phyloP scores from a whole-genome alignment of 2,888 invertebrate genomes.

The Lochmaea capreae region DNA sequence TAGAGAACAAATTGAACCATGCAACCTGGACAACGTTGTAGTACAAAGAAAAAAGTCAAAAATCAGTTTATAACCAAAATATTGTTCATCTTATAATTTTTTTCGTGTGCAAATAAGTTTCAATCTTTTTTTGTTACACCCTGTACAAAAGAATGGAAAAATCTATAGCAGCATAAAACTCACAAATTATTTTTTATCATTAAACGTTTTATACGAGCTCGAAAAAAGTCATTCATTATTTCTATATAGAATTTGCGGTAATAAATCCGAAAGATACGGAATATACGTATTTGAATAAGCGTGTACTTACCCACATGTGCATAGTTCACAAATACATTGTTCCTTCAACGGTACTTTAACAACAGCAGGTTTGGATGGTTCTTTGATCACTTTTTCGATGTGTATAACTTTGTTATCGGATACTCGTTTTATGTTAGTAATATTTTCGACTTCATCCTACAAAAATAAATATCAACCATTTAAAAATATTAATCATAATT shows the following conservation, averaged over 20 bases:
- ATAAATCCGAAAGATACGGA: not conserved
- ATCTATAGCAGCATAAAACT: too few species aligned
- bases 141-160: too few species aligned
- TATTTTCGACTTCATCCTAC: slow-evolving; percentile 64
- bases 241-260: not conserved
- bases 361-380: slow-evolving; percentile 60
- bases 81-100: too few species aligned
- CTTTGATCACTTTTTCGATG: slow-evolving; percentile 64
- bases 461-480: slow-evolving; percentile 40
- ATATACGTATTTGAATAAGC: slow-evolving; percentile 19
- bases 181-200: not conserved
- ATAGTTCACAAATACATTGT: slow-evolving; percentile 90
- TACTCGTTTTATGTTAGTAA: slow-evolving; percentile 63
- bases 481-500: not conserved
- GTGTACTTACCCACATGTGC: slow-evolving; percentile 87
- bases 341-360: slow-evolving; percentile 72
- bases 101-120: too few species aligned
- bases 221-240: not conserved
- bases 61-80: too few species aligned
- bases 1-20: too few species aligned
- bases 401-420: slow-evolving; percentile 69
- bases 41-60: too few species aligned
- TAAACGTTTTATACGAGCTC: not conserved
- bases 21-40: too few species aligned
- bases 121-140: too few species aligned